These are phyloP conservation scores for Peromyscus melanophrys DNA, from an alignment of 2,797 vertebrate species.

Conservation along the genomic window DNA sequence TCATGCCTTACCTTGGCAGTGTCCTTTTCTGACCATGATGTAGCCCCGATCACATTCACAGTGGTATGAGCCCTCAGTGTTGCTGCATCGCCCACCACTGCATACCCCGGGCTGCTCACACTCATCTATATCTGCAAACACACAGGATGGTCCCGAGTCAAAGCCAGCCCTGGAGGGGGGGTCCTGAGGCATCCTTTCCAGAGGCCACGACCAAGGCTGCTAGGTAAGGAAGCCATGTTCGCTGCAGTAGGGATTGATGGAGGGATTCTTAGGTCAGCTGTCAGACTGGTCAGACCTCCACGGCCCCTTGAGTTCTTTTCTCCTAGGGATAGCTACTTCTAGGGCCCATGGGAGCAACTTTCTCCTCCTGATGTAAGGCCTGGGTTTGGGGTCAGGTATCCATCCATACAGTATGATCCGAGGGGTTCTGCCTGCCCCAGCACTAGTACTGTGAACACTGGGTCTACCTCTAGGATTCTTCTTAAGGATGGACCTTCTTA, in stretches of 20 bases:
- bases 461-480: background rate
- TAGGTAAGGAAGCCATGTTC: background rate
- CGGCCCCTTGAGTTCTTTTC: background rate
- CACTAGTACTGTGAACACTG: too few species aligned
- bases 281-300: background rate
- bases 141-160: constrained; percentile 9
- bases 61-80: constrained; percentile 94
- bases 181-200: background rate
- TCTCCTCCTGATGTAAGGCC: background rate
- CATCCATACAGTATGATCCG: background rate
- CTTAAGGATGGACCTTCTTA: background rate
- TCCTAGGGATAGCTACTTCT: background rate
- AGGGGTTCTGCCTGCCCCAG: background rate
- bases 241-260: background rate
- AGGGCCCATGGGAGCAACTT: background rate
- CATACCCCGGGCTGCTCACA: constrained; percentile 94
- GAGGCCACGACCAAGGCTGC: background rate
- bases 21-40: constrained; percentile 90
- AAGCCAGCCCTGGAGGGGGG: background rate
- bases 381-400: background rate
- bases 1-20: constrained; percentile 93
- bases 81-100: constrained; percentile 92
- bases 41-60: constrained; percentile 95
- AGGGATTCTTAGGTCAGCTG: background rate
- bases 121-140: constrained; percentile 93